phyloP scores from a whole-genome alignment of 2,888 invertebrate species.

The Pammene aurita region DNA sequence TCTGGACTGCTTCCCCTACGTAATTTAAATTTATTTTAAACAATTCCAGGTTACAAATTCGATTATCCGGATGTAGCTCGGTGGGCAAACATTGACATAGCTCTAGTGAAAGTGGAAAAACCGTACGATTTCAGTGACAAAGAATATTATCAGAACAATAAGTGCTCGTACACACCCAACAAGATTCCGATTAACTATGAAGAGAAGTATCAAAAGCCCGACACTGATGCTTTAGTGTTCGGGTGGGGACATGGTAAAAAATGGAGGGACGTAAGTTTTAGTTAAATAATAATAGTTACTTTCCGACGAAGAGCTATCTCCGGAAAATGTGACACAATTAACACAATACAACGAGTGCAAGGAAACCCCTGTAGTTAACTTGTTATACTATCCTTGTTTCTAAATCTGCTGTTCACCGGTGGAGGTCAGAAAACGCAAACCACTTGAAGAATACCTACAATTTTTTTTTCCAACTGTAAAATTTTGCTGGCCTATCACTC shows the following conservation, averaged over 20 bases:
- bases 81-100: constrained; percentile 24
- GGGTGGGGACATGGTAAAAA: constrained; percentile 8
- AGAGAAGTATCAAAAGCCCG: neutral
- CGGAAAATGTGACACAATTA: no score
- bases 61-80: neutral
- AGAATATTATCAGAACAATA: neutral
- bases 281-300: neutral
- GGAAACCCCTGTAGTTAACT: no score
- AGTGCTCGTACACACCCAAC: constrained; percentile 10
- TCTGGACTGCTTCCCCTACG: no score
- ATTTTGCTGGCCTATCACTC: no score
- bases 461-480: no score
- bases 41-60: constrained; percentile 13
- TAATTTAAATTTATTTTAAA: neutral
- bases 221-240: constrained; percentile 2
- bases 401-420: no score
- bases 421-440: no score
- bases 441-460: no score
- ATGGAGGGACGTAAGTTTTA: constrained; percentile 8
- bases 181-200: constrained; percentile 13
- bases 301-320: no score
- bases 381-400: no score
- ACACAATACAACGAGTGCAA: no score
- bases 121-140: neutral
- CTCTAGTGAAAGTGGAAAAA: constrained; percentile 9